Evolutionary conservation across 2,888 invertebrate species (phyloP).

Genomic region (Cancer borealis): DNA sequence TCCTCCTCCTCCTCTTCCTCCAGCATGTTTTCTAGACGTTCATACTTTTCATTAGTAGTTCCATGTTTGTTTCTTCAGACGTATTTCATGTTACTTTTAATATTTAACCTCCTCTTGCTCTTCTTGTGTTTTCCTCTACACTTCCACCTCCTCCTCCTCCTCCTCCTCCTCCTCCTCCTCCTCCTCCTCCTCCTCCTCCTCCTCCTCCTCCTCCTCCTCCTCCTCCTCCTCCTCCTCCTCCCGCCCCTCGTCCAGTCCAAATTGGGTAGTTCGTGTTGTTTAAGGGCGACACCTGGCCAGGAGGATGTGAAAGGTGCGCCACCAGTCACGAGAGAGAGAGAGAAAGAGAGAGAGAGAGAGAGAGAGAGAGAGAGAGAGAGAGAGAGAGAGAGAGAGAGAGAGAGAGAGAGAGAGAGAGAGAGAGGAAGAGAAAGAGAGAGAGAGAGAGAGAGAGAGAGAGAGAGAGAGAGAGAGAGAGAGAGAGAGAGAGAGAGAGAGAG

Average conservation of each 20-base stretch:
- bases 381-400: slow-evolving; percentile 11
- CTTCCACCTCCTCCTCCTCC: neutral
- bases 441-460: neutral
- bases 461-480: neutral
- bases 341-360: neutral
- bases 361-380: neutral
- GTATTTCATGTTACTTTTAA: neutral
- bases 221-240: neutral
- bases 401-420: neutral
- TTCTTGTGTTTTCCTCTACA: neutral
- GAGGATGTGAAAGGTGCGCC: neutral
- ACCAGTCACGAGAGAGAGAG: neutral
- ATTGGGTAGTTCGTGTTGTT: slow-evolving; percentile 13
- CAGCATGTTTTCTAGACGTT: neutral
- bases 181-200: neutral
- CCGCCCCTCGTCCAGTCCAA: neutral
- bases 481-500: neutral
- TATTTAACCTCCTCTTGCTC: neutral
- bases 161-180: neutral
- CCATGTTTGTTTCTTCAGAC: neutral
- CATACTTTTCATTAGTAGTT: neutral
- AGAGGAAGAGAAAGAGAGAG: neutral
- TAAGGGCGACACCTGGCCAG: slow-evolving; percentile 8
- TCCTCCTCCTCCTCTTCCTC: neutral
- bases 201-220: slow-evolving; percentile 20